Percentiles rank a stretch among this genome's conserved stretches.
phyloP scores from a whole-genome alignment of 2,888 invertebrate genomes.

The Lithophane semibrunnea region DNA sequence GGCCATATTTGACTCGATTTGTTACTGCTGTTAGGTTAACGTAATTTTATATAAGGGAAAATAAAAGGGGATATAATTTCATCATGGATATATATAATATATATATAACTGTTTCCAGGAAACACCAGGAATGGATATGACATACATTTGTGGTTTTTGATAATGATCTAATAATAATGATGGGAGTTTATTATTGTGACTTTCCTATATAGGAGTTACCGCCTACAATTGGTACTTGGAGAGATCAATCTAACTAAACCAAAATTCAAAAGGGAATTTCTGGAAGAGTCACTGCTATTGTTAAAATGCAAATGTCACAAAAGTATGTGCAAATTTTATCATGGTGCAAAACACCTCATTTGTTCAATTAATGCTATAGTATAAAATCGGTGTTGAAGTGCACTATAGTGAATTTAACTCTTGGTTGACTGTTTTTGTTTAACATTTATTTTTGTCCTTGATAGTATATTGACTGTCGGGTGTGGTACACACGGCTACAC shows the following conservation, averaged over 20 bases:
- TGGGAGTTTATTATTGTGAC: neutral
- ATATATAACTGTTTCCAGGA: conserved; percentile 7
- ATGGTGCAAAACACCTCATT: neutral
- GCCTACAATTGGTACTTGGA: neutral
- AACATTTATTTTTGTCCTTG: neutral
- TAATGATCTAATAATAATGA: neutral
- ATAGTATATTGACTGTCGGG: neutral
- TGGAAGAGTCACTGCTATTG: neutral
- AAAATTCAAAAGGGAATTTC: neutral
- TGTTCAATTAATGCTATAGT: neutral
- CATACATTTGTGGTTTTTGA: conserved; percentile 4
- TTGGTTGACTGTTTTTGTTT: neutral
- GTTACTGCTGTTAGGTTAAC: neutral
- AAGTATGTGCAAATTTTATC: neutral
- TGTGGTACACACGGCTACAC: no score
- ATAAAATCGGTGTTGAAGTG: neutral
- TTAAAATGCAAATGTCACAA: neutral
- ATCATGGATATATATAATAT: neutral
- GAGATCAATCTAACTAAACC: neutral
- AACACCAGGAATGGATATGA: neutral
- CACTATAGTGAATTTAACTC: neutral
- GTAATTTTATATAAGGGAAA: neutral
- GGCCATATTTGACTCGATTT: neutral
- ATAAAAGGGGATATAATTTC: neutral
- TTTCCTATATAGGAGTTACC: neutral